Percentiles rank a stretch among this genome's conserved stretches.
Evolutionary conservation across 2,797 vertebrate genomes (phyloP).

Genomic region (Malacoraja senta): DNA sequence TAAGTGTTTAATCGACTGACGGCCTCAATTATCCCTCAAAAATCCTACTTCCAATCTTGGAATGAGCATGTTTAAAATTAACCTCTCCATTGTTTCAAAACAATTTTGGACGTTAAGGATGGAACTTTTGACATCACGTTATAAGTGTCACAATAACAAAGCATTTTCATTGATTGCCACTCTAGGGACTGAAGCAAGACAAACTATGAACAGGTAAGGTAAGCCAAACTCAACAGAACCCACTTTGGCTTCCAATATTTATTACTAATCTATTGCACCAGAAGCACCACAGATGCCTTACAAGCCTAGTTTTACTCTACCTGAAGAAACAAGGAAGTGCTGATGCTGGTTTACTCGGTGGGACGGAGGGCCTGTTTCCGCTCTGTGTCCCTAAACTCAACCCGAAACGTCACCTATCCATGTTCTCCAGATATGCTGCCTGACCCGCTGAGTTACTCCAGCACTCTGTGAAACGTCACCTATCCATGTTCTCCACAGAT

Average conservation of each 20-base stretch:
- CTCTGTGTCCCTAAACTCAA: too few relatives aligned
- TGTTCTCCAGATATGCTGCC: too few relatives aligned
- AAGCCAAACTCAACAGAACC: not conserved
- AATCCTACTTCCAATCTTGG: not conserved
- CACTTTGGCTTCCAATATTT: not conserved
- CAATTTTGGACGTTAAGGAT: not conserved
- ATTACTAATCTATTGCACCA: too few relatives aligned
- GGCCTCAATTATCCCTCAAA: not conserved
- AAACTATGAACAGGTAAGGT: not conserved
- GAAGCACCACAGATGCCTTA: too few relatives aligned
- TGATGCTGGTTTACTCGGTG: too few relatives aligned
- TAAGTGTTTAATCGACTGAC: conserved; percentile 9
- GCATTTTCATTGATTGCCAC: not conserved
- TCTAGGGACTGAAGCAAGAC: not conserved
- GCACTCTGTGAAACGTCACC: too few relatives aligned
- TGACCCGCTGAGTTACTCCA: too few relatives aligned
- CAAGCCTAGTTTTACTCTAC: too few relatives aligned
- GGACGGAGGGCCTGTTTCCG: too few relatives aligned
- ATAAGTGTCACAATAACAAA: not conserved
- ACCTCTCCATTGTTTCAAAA: not conserved
- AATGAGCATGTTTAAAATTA: not conserved
- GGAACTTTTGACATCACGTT: not conserved
- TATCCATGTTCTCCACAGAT: too few relatives aligned
- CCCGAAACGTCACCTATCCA: too few relatives aligned
- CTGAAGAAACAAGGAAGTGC: too few relatives aligned